Percentiles rank a stretch among this genome's conserved stretches.
Evolutionary conservation across 1,140 invertebrate genomes (phyloP).

Genomic region (Lerema accius): DNA sequence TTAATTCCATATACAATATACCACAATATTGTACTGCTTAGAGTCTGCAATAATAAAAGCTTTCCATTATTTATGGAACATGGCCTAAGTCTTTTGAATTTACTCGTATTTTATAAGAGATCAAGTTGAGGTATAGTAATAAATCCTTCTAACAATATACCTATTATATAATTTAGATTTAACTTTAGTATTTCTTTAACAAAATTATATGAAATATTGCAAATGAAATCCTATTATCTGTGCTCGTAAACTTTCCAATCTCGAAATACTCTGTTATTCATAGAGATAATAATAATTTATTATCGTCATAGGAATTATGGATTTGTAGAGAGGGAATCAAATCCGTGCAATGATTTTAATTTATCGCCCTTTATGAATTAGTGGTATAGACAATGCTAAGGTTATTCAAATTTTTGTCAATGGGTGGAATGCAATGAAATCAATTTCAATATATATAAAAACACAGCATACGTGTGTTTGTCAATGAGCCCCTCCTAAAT

Average conservation of each 20-base stretch:
- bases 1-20: too few relatives aligned
- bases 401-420: neutral
- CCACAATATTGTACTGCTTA: too few relatives aligned
- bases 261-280: slow-evolving; percentile 1
- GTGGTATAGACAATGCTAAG: neutral
- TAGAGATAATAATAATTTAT: neutral
- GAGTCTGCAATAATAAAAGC: too few relatives aligned
- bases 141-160: neutral
- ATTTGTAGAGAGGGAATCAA: neutral
- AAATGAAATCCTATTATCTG: slow-evolving; percentile 1
- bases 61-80: too few relatives aligned
- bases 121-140: too few relatives aligned
- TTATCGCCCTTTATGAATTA: neutral
- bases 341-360: neutral
- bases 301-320: slow-evolving; percentile 1
- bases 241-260: neutral
- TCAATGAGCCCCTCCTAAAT: too few relatives aligned
- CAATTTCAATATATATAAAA: too few relatives aligned
- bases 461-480: too few relatives aligned
- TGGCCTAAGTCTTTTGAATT: too few relatives aligned
- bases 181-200: neutral
- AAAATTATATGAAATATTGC: slow-evolving; percentile 1
- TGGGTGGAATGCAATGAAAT: too few relatives aligned
- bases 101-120: too few relatives aligned
- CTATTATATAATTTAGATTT: neutral